Percentiles rank a stretch among this genome's conserved stretches.
Evolutionary conservation across 2,797 vertebrate genomes (phyloP).

Genomic region (Megalops cyprinoides): DNA sequence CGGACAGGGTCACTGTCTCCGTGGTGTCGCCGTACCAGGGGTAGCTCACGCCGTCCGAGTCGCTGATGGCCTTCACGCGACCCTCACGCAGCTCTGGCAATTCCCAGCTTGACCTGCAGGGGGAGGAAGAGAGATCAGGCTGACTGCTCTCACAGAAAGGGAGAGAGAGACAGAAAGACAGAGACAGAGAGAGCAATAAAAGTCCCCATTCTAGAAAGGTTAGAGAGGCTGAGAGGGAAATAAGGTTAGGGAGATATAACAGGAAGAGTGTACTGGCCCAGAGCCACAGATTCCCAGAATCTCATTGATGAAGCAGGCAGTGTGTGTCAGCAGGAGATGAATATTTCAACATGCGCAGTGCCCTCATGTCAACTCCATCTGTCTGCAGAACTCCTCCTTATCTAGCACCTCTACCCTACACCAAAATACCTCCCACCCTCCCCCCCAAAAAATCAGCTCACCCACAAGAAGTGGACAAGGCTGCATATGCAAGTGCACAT

Average conservation of each 20-base stretch:
- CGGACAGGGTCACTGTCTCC: conserved; percentile 91
- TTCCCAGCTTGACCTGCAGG: conserved; percentile 94
- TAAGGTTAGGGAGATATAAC: conserved; percentile 14
- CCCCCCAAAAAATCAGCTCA: conserved; percentile 35
- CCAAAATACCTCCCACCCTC: conserved; percentile 47
- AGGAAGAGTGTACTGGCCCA: conserved; percentile 29
- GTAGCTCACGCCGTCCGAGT: conserved; percentile 97
- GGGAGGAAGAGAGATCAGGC: conserved; percentile 14
- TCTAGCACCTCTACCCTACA: conserved; percentile 54
- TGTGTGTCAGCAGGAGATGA: conserved; percentile 46
- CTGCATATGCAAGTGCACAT: no score
- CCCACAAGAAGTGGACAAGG: no score
- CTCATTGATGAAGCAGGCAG: not conserved
- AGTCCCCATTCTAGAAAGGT: not conserved
- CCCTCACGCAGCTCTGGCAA: conserved; percentile 92
- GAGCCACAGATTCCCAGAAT: not conserved
- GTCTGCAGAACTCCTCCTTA: conserved; percentile 16
- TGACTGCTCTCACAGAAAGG: not conserved
- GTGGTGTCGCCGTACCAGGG: conserved; percentile 99
- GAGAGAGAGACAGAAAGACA: not conserved
- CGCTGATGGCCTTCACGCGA: conserved; percentile 94
- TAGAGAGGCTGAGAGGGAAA: not conserved
- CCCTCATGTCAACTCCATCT: conserved; percentile 47
- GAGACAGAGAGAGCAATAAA: not conserved
- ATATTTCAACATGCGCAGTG: conserved; percentile 48